Conservation (phyloP, 2,888 invertebrate species). For the Mimumesa dahlbomi region DNA sequence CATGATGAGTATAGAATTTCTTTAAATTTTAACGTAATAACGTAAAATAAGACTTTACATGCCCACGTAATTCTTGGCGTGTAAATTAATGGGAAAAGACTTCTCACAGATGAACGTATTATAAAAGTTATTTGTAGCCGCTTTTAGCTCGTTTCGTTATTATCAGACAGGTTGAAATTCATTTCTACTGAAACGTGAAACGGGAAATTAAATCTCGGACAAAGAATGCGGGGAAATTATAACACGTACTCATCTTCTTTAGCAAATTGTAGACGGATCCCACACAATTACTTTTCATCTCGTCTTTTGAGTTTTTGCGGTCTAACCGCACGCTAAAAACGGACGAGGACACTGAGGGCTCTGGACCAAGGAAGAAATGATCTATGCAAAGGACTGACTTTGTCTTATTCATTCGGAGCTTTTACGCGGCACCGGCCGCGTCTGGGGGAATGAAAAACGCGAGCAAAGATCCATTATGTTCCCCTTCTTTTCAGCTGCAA, state of each 20-base stretch:
- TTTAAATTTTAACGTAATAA: no score
- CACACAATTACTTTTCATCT: slow-evolving; percentile 35
- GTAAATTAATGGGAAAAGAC: no score
- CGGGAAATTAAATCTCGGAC: slow-evolving; percentile 62
- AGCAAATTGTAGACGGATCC: slow-evolving; percentile 12
- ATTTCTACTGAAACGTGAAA: slow-evolving; percentile 54
- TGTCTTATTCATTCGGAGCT: slow-evolving; percentile 38
- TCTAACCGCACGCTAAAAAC: slow-evolving; percentile 4
- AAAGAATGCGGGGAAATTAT: slow-evolving; percentile 63
- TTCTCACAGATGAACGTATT: no score
- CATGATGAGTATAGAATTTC: no score
- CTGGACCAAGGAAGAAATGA: slow-evolving; percentile 14
- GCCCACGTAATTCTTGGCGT: no score
- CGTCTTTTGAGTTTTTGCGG: slow-evolving; percentile 6
- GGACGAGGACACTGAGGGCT: slow-evolving; percentile 2
- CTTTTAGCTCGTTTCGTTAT: no score
- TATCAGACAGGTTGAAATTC: no score
- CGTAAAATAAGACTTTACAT: no score
- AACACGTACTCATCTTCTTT: slow-evolving; percentile 30
- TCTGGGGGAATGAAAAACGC: background rate
- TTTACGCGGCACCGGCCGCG: slow-evolving; percentile 36
- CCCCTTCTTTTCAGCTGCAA: background rate
- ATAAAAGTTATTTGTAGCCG: no score
- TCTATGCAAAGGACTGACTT: slow-evolving; percentile 10
- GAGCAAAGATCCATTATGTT: background rate